These are phyloP conservation scores for Acipenser oxyrinchus DNA, from an alignment of 2,797 vertebrate species.

Conservation along the genomic window DNA sequence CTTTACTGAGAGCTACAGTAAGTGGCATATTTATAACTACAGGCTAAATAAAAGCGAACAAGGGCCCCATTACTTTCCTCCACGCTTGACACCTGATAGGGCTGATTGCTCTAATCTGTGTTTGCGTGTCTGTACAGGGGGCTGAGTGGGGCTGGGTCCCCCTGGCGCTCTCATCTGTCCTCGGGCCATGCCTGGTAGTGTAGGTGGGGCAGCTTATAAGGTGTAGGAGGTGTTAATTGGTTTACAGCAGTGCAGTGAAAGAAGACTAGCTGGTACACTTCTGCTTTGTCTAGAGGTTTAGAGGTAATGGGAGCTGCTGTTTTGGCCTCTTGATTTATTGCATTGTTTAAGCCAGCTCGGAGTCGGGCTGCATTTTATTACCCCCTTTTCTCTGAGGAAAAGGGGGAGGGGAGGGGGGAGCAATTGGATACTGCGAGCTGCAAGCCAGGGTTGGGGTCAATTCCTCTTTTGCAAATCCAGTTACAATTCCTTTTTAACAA, in stretches of 20 bases:
- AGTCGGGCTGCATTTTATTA: neutral
- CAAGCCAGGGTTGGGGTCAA: too few species aligned
- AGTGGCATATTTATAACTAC: too few species aligned
- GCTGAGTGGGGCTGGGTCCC: neutral
- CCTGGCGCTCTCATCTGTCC: neutral
- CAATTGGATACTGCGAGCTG: too few species aligned
- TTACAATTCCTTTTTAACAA: too few species aligned
- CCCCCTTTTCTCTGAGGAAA: too few species aligned
- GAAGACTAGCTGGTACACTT: neutral
- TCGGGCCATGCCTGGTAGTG: neutral
- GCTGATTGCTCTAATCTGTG: neutral
- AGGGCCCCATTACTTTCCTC: neutral
- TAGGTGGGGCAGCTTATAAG: slow-evolving; percentile 17
- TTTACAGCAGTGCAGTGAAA: slow-evolving; percentile 17
- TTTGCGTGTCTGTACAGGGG: slow-evolving; percentile 2
- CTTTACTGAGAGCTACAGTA: too few species aligned
- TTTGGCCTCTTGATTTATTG: slow-evolving; percentile 16
- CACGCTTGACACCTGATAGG: neutral
- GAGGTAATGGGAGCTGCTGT: too few species aligned
- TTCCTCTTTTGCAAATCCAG: too few species aligned
- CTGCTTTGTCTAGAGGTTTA: too few species aligned
- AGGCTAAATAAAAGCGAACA: neutral
- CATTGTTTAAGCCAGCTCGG: slow-evolving; percentile 8
- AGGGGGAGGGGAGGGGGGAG: too few species aligned
- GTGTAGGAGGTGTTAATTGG: slow-evolving; percentile 27